Evolutionary conservation across 2,113 vertebrate species (phyloP).

Genomic region (Stercorarius parasiticus): DNA sequence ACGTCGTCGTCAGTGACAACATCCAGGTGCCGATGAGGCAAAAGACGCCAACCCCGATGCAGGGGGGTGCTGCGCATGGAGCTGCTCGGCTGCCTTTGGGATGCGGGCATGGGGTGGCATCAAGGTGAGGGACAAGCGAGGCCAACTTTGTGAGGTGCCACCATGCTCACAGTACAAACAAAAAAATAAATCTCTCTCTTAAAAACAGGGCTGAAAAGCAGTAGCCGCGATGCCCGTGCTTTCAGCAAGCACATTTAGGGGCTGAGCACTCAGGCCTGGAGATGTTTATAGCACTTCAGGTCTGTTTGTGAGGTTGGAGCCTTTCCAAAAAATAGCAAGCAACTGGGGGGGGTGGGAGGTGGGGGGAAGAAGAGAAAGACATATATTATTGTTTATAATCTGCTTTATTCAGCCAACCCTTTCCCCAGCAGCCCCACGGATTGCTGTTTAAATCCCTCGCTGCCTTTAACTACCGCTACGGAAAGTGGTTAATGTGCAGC

Average conservation of each 20-base stretch:
- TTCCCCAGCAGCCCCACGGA: conserved; percentile 77
- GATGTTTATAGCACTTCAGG: conserved; percentile 82
- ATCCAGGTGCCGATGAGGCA: accelerated
- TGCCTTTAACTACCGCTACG: conserved; percentile 85
- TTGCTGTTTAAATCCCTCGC: conserved; percentile 86
- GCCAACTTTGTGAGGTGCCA: neutral
- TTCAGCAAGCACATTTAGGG: conserved; percentile 55
- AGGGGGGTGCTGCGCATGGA: neutral
- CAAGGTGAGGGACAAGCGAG: neutral
- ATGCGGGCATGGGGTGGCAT: neutral
- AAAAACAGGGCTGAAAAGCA: conserved; percentile 34
- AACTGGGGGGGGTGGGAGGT: neutral
- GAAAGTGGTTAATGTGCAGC: conserved; percentile 83
- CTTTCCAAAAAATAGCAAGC: conserved; percentile 62
- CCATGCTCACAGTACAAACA: neutral
- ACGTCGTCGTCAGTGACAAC: neutral
- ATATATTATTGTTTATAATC: conserved; percentile 90
- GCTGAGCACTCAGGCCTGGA: conserved; percentile 52
- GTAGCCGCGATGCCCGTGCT: neutral
- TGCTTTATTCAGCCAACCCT: conserved; percentile 86
- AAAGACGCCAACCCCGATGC: neutral
- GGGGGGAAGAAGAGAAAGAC: conserved; percentile 53
- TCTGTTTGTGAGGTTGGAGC: conserved; percentile 75
- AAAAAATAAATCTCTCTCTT: neutral
- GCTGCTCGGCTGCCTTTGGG: neutral